A percentile compares a stretch with the other conserved stretches of the same genome.
Conservation (phyloP, 2,888 invertebrate genomes). For the Chaitophorus viminalis region DNA sequence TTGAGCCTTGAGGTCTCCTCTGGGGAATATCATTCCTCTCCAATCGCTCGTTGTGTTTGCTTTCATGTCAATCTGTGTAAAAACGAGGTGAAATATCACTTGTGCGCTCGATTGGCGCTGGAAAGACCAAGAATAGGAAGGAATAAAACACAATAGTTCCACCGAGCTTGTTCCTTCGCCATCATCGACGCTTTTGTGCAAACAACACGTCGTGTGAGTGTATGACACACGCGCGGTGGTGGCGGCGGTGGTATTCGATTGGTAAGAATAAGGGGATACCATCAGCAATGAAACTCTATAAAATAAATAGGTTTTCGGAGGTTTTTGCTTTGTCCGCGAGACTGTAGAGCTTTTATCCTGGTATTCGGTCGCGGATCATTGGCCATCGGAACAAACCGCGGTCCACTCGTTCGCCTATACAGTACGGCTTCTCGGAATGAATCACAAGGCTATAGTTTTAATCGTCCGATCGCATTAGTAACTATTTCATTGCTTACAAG, state of each 20-base stretch:
- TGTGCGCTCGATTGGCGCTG: slow-evolving; percentile 25
- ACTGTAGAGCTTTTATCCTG: not conserved
- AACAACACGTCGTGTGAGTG: slow-evolving; percentile 13
- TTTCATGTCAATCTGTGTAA: slow-evolving; percentile 41
- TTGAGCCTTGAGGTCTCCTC: not conserved
- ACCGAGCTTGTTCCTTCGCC: not conserved
- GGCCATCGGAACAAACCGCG: not conserved
- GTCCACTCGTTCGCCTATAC: not conserved
- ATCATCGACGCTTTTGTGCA: not conserved
- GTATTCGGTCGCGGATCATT: not conserved
- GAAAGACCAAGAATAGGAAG: not conserved
- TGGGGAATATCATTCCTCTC: slow-evolving; percentile 25
- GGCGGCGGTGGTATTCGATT: not conserved
- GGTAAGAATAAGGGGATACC: not conserved
- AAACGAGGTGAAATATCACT: slow-evolving; percentile 39
- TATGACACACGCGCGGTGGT: not conserved
- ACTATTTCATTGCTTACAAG: too few species aligned
- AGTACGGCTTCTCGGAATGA: not conserved
- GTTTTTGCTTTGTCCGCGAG: not conserved
- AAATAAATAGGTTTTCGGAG: slow-evolving; percentile 45
- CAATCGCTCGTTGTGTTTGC: slow-evolving; percentile 39
- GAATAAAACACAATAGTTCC: slow-evolving; percentile 19
- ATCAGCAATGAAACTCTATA: not conserved
- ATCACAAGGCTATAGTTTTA: not conserved
- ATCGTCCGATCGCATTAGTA: not conserved